Evolutionary conservation across 1,140 invertebrate species (phyloP).

Genomic region (Drosophila lacteicornis): DNA sequence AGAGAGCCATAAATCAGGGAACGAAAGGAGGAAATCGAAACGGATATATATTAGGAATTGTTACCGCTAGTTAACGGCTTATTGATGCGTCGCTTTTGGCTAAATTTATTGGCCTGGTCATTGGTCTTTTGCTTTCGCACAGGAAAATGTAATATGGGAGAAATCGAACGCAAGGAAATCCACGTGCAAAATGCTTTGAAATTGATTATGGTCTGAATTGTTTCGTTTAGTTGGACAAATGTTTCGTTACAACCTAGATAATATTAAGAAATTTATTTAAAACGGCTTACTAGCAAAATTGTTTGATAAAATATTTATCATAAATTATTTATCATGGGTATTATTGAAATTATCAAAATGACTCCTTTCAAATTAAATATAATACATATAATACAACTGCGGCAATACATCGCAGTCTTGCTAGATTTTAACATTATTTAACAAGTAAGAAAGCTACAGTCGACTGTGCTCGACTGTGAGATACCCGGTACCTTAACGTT

Average conservation of each 20-base stretch:
- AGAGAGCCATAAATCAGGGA: constrained; percentile 73
- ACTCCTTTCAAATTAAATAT: too few species aligned
- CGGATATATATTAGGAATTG: constrained; percentile 63
- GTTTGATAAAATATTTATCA: too few species aligned
- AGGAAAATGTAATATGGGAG: constrained; percentile 46
- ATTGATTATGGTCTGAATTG: constrained; percentile 17
- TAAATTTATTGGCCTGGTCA: constrained; percentile 75
- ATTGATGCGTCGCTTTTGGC: constrained; percentile 76
- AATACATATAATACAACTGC: too few species aligned
- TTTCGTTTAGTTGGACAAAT: not conserved
- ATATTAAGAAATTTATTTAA: not conserved
- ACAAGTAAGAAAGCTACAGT: too few species aligned
- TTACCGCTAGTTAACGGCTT: constrained; percentile 81
- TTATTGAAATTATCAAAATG: too few species aligned
- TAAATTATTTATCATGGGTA: too few species aligned
- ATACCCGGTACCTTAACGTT: too few species aligned
- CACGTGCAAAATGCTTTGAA: constrained; percentile 21
- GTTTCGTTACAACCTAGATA: not conserved
- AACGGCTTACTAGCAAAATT: too few species aligned
- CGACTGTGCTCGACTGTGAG: too few species aligned
- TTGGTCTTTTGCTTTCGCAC: constrained; percentile 43
- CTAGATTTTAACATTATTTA: too few species aligned
- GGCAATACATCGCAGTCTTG: too few species aligned
- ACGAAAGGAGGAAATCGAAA: constrained; percentile 29
- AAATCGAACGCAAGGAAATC: constrained; percentile 12